Evolutionary conservation across 2,888 invertebrate genomes (phyloP).

Genomic region (Hofmannophila pseudospretella): DNA sequence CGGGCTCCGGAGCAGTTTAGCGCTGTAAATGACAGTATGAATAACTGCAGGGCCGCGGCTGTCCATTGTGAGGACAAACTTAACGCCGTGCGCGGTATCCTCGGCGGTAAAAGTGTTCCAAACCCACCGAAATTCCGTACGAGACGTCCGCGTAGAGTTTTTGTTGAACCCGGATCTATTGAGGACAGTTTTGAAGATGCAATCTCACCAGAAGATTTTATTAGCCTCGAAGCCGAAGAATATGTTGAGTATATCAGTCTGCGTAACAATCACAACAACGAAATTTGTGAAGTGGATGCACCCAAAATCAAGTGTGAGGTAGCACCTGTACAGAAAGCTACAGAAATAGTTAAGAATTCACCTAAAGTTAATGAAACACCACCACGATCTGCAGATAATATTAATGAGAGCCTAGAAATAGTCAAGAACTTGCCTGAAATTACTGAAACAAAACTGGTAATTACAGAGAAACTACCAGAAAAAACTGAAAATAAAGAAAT

Average conservation of each 20-base stretch:
- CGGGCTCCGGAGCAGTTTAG: constrained; percentile 26
- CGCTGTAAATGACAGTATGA: constrained; percentile 33
- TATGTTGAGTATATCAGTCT: constrained; percentile 42
- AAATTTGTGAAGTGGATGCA: constrained; percentile 33
- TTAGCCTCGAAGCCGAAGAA: constrained; percentile 34
- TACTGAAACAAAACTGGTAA: neutral
- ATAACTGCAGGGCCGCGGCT: constrained; percentile 41
- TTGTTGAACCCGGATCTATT: constrained; percentile 45
- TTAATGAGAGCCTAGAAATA: neutral
- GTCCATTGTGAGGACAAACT: constrained; percentile 55
- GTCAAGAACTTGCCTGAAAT: constrained; percentile 11
- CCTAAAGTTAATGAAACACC: neutral
- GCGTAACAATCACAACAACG: constrained; percentile 29
- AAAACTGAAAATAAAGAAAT: neutral
- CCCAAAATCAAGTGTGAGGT: constrained; percentile 39
- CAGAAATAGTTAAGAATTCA: constrained; percentile 23
- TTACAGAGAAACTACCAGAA: neutral
- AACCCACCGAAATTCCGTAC: constrained; percentile 25
- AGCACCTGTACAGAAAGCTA: constrained; percentile 22
- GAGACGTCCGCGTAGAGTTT: constrained; percentile 37
- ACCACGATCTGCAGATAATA: neutral
- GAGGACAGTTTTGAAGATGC: constrained; percentile 61
- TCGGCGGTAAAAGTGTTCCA: constrained; percentile 31
- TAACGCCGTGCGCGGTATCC: constrained; percentile 42
- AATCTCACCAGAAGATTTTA: constrained; percentile 50